Evolutionary conservation across 1,140 invertebrate genomes (phyloP).

Genomic region (Pomacea maculata): DNA sequence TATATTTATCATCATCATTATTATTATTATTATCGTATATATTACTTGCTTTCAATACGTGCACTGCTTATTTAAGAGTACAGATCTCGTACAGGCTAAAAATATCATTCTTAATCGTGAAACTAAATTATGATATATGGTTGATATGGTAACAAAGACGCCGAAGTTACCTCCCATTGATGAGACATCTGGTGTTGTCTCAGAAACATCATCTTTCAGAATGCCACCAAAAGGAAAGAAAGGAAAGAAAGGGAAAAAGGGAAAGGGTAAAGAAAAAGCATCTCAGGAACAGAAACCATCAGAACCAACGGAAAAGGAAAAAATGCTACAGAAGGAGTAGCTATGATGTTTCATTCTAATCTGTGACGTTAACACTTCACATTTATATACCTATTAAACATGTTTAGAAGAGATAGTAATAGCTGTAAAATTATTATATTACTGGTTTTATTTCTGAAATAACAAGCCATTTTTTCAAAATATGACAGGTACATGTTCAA

Average conservation of each 20-base stretch:
- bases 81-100: not conserved
- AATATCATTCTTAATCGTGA: not conserved
- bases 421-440: not conserved
- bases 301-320: conserved; percentile 59
- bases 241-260: conserved; percentile 54
- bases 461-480: not conserved
- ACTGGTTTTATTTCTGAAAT: no score
- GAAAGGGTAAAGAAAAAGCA: conserved; percentile 44
- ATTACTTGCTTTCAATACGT: not conserved
- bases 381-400: not conserved
- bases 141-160: conserved; percentile 15
- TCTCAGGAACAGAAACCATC: conserved; percentile 39
- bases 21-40: not conserved
- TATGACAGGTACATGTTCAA: not conserved
- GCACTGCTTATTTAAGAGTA: not conserved
- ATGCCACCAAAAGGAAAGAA: conserved; percentile 60
- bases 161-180: not conserved
- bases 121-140: not conserved
- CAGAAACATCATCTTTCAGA: conserved; percentile 20
- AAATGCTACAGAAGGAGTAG: conserved; percentile 58
- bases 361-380: not conserved
- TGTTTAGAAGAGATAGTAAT: not conserved
- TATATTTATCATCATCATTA: not conserved
- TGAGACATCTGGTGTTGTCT: conserved; percentile 9
- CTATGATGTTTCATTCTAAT: not conserved